These are phyloP conservation scores for Orthosia gracilis DNA, from an alignment of 2,888 invertebrate species.

Conservation along the genomic window DNA sequence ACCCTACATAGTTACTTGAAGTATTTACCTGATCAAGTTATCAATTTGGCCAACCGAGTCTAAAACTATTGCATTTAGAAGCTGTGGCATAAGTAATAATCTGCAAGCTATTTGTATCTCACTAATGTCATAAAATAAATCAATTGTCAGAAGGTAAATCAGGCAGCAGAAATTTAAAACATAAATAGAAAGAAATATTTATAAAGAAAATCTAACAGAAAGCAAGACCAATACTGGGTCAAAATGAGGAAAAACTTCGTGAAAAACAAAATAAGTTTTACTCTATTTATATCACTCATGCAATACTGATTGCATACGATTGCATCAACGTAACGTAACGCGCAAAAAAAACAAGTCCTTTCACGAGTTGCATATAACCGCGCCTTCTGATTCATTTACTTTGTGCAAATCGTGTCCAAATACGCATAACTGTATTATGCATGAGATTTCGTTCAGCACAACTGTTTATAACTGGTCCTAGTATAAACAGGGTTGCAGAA, in stretches of 20 bases:
- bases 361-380: not conserved
- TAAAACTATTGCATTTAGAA: slow-evolving; percentile 38
- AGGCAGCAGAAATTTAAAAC: not conserved
- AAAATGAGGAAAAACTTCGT: too few species aligned
- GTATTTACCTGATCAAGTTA: slow-evolving; percentile 2
- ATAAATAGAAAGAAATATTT: too few species aligned
- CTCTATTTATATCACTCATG: too few species aligned
- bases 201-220: too few species aligned
- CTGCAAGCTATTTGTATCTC: not conserved
- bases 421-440: slow-evolving; percentile 48
- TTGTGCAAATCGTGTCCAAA: slow-evolving; percentile 29
- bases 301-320: not conserved
- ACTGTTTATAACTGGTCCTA: slow-evolving; percentile 41
- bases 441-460: slow-evolving; percentile 36
- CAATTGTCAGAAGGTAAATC: slow-evolving; percentile 18
- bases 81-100: slow-evolving; percentile 47
- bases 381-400: slow-evolving; percentile 22
- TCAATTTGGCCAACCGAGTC: slow-evolving; percentile 36
- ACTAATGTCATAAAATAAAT: not conserved
- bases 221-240: too few species aligned
- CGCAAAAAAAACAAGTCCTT: not conserved
- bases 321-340: too few species aligned
- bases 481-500: slow-evolving; percentile 36
- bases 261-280: too few species aligned
- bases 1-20: slow-evolving; percentile 4